Base-by-base conservation (phyloP, 2,113 vertebrate species). In the Neodon shergylaensis region DNA sequence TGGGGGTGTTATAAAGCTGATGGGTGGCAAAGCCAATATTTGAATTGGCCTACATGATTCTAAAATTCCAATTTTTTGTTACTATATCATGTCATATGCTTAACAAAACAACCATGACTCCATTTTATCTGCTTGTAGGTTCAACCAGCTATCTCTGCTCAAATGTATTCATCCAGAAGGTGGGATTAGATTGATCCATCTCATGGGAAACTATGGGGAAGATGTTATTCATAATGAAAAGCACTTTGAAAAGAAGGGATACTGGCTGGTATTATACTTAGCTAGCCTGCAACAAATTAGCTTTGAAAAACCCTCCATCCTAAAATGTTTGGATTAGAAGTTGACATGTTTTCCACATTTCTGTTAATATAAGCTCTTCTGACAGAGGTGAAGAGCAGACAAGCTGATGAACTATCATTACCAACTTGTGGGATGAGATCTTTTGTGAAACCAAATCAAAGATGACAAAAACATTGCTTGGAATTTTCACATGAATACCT, bases 261-360 rank as follows among this genome's bases (percentile, higher is more conserved):
- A 7, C 94, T 95, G 88, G 28, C n/a, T 92, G n/a, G 36, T 42
- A n/a, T 44, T 66, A 3, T 92, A 47, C 39, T 94, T 90, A 90
- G 58, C 70, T 95, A 66, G 92, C 68, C 39, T 73, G 65, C 63
- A 90, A 77, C 88, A 94, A 92, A 95, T 92, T 77, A 85, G n/a
- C 79, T 96, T 93, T 97, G 61, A 95, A 88, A 88, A 82, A 91
- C n/a, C 93, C 79, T 94, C 70, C 54, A 58, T 95, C 58, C 79
- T 94, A 88, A 92, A 33, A 66, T 95, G 36, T 95, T 87, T 95
- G 72, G 66, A 77, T 78, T 79, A 90, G 17, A 39, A 76, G 72
- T 85, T 95, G 77, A 86, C 47, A 61, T 65, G 72, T 42, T 94
- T 95, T 88, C 89, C 83, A 31, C 87, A 22, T 95, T 85, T 70